Evolutionary conservation across 2,113 vertebrate species (phyloP).

Genomic region (Chaetura pelagica): DNA sequence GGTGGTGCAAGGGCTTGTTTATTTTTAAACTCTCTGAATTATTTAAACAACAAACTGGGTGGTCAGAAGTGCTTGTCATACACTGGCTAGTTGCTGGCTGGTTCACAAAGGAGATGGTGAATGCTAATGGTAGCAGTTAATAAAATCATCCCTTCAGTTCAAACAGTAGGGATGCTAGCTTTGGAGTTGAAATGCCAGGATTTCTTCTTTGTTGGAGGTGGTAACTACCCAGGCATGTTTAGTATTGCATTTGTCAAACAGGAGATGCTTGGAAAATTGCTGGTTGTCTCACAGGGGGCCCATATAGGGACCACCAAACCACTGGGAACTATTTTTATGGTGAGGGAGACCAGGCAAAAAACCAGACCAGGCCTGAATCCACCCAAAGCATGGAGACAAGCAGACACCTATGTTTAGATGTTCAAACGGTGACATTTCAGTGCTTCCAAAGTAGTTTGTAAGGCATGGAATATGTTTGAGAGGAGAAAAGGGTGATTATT

Average conservation of each 20-base stretch:
- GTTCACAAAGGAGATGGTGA: constrained; percentile 11
- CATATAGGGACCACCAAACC: background rate
- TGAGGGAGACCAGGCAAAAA: background rate
- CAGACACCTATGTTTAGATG: background rate
- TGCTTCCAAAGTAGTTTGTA: background rate
- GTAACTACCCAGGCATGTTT: background rate
- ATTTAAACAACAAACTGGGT: constrained; percentile 51
- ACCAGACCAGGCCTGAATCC: background rate
- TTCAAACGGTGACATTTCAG: background rate
- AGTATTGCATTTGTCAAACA: background rate
- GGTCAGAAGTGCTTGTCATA: background rate
- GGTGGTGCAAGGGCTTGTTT: background rate
- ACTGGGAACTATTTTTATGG: background rate
- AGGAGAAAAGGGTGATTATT: background rate
- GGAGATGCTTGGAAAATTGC: background rate
- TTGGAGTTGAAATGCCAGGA: background rate
- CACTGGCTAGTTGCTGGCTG: background rate
- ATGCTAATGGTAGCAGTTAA: background rate
- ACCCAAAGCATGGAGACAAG: background rate
- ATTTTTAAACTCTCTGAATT: background rate
- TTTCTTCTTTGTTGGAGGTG: background rate
- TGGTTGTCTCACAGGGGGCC: background rate
- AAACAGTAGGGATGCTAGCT: fast-evolving
- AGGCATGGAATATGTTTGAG: background rate
- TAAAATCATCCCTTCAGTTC: background rate